Evolutionary conservation across 2,888 invertebrate species (phyloP).

Genomic region (Flabesymbios commensalis): DNA sequence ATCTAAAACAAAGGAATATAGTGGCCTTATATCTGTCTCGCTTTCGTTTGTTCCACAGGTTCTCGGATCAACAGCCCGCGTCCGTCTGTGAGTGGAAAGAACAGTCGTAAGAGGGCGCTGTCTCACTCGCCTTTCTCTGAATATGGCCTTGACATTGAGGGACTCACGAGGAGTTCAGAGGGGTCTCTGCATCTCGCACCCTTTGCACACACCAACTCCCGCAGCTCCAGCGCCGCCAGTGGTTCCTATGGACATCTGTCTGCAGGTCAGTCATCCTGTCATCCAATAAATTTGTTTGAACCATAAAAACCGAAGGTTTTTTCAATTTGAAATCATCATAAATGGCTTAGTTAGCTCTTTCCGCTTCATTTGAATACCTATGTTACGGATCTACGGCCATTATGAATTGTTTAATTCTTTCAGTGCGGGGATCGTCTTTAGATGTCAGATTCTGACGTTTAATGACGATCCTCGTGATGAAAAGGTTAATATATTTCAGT

Average conservation of each 20-base stretch:
- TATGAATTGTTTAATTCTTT: too few relatives aligned
- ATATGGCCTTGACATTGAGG: conserved; percentile 91
- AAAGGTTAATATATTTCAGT: not conserved
- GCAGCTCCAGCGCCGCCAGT: conserved; percentile 71
- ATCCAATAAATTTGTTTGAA: too few relatives aligned
- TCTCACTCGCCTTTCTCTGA: conserved; percentile 92
- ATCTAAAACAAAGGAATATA: too few relatives aligned
- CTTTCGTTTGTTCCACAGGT: conserved; percentile 57
- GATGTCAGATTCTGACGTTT: too few relatives aligned
- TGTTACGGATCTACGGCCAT: too few relatives aligned
- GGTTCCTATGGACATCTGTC: conserved; percentile 97
- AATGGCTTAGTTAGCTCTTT: too few relatives aligned
- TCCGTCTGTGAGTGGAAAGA: conserved; percentile 56
- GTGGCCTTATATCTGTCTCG: too few relatives aligned
- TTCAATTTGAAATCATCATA: too few relatives aligned
- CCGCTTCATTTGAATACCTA: too few relatives aligned
- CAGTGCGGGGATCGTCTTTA: too few relatives aligned
- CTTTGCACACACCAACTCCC: conserved; percentile 47
- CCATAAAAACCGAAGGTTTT: too few relatives aligned
- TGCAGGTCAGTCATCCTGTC: conserved; percentile 75
- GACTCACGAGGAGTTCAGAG: conserved; percentile 93
- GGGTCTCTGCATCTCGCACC: conserved; percentile 70
- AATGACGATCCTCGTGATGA: not conserved
- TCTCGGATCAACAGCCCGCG: conserved; percentile 75
- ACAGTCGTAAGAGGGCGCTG: conserved; percentile 84